Percentiles rank a stretch among this genome's conserved stretches.
Conservation (phyloP, 2,113 vertebrate species). For the Polypterus senegalus region DNA sequence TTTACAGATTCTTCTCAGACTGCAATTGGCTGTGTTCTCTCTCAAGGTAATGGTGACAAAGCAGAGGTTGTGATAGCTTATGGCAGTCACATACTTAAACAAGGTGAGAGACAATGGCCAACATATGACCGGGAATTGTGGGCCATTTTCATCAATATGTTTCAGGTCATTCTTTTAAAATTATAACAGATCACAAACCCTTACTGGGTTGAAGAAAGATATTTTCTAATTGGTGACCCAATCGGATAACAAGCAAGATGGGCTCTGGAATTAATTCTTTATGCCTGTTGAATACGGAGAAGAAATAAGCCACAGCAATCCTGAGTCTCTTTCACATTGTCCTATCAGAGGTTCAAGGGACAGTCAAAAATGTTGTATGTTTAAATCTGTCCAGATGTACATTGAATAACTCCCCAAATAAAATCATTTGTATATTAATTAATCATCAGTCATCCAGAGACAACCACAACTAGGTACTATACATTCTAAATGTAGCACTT, state of each 20-base stretch:
- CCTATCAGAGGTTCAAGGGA: neutral
- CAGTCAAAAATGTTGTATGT: neutral
- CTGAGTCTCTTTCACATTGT: conserved; percentile 2
- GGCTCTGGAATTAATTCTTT: neutral
- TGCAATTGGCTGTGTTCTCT: neutral
- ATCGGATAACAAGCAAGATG: neutral
- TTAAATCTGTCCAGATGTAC: neutral
- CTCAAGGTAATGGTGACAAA: neutral
- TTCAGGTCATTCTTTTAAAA: neutral
- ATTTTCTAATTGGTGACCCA: neutral
- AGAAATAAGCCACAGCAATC: neutral
- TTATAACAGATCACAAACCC: neutral
- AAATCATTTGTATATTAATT: neutral
- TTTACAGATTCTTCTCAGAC: neutral
- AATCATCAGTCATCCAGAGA: neutral
- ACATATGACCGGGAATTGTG: neutral
- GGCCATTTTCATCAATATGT: neutral
- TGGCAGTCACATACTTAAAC: neutral
- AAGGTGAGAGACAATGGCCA: neutral
- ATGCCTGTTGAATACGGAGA: neutral
- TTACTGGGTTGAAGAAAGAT: neutral
- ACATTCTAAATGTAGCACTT: neutral
- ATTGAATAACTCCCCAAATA: neutral
- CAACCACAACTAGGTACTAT: neutral
- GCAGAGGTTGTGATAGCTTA: neutral